Base-by-base conservation (phyloP, 2,797 vertebrate genomes). In the Poecile montanus region DNA sequence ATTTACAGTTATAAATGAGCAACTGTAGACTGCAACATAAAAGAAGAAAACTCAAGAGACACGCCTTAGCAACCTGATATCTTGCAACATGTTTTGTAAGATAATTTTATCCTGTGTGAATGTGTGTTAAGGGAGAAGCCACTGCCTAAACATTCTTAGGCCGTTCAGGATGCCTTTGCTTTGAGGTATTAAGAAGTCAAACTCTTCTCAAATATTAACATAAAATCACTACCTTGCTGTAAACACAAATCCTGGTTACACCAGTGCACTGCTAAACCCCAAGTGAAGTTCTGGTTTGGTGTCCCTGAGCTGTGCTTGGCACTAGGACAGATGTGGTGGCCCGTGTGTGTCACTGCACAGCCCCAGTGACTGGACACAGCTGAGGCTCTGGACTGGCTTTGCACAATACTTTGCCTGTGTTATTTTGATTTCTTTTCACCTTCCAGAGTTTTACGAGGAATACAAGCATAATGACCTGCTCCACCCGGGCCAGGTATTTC, bases 401-500 rank as follows among this genome's bases (percentile, higher is more conserved):
- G 29, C 40, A 76, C 8, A 2, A 51, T 9, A 10, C 30, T 13
- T 29, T 73, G 63, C 2, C 23, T 2, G 4, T 15, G 21, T 54
- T 44, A 61, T 78, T 93, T 62, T 54, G 38, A 72, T 78, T 75
- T 73, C 40, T 93, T 53, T 51, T 88, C 85, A 81, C 73, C 58
- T 60, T 50, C 68, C 67, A 44, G 29, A 90, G 77, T 62, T 72
- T 94, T 89, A 85, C 29, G 26, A 42, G 50, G 53, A 84, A 34
- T 58, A 57, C 80, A 76, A 84, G 30, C 60, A n/a, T 66, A 92
- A 93, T n/a, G 50, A 54, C 20, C 22, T 15, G 0, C 94, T 91
- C 94, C 94, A 95, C 90, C 95, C 91, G 1, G 85, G 87, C 54
- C 3, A 9, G 65, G 88, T 93, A 96, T 96, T 96, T 96, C 95